These are phyloP conservation scores for Gadus chalcogrammus DNA, from an alignment of 2,113 vertebrate genomes.

Conservation along the genomic window DNA sequence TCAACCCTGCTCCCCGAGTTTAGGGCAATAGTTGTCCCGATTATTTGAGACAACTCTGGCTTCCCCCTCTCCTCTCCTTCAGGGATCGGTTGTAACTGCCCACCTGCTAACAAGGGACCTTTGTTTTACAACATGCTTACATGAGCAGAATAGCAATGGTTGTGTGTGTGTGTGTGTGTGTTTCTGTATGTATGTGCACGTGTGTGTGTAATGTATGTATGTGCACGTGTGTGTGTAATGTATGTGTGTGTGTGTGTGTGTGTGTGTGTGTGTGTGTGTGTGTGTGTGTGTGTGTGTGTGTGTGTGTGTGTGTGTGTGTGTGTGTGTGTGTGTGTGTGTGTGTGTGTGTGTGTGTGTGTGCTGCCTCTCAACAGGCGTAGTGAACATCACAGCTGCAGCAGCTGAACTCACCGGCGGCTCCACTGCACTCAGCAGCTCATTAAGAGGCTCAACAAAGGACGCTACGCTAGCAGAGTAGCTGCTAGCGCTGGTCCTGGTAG, in stretches of 20 bases:
- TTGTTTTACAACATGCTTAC: slow-evolving; percentile 57
- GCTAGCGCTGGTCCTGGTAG: slow-evolving; percentile 28
- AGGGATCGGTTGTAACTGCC: slow-evolving; percentile 43
- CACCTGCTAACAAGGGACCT: slow-evolving; percentile 50
- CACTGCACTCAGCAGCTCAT: slow-evolving; percentile 58
- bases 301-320: too few species aligned
- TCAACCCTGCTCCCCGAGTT: slow-evolving; percentile 6
- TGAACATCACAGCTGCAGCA: slow-evolving; percentile 56
- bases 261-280: not conserved
- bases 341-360: not conserved
- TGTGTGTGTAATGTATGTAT: not conserved
- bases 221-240: not conserved
- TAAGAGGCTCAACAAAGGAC: slow-evolving; percentile 58
- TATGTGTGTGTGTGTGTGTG: not conserved
- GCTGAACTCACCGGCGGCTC: slow-evolving; percentile 56
- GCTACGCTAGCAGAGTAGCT: slow-evolving; percentile 6
- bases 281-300: not conserved
- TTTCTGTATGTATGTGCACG: not conserved
- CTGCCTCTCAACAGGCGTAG: slow-evolving; percentile 49
- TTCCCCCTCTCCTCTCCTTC: slow-evolving; percentile 29
- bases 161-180: slow-evolving; percentile 4
- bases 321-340: not conserved
- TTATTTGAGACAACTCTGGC: slow-evolving; percentile 9
- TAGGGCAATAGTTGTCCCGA: slow-evolving; percentile 6
- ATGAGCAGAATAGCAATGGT: slow-evolving; percentile 35